A percentile compares a stretch with the other conserved stretches of the same genome.
phyloP scores from a whole-genome alignment of 2,797 vertebrate genomes.

The Scolopax bukidnonensis region DNA sequence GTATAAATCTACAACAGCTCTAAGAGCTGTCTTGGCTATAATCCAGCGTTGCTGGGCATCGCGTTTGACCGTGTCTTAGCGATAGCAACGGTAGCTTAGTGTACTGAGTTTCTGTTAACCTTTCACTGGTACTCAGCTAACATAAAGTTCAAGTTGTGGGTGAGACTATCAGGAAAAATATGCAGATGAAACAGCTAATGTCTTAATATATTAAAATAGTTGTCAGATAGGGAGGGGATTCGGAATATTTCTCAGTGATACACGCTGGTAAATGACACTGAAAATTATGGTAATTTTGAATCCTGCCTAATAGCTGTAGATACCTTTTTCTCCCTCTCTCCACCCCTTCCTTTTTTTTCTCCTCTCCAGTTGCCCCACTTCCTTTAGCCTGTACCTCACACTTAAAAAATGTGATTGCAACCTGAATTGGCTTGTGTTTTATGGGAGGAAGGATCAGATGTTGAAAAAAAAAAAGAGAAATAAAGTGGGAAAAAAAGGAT shows the following conservation, averaged over 20 bases:
- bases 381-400: background rate
- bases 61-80: background rate
- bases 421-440: background rate
- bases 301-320: background rate
- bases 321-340: background rate
- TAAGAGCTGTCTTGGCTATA: background rate
- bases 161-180: background rate
- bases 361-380: background rate
- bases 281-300: background rate
- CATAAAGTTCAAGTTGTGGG: background rate
- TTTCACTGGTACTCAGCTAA: background rate
- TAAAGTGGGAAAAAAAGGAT: background rate
- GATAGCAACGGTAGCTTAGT: background rate
- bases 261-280: background rate
- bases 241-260: background rate
- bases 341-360: fast-evolving
- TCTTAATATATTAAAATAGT: background rate
- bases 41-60: background rate
- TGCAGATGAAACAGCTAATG: background rate
- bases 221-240: background rate
- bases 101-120: background rate
- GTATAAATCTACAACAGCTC: background rate
- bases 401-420: background rate
- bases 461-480: background rate
- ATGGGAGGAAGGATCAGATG: background rate